Base-by-base conservation (phyloP, 2,888 invertebrate species). In the Caenorhabditis afra region DNA sequence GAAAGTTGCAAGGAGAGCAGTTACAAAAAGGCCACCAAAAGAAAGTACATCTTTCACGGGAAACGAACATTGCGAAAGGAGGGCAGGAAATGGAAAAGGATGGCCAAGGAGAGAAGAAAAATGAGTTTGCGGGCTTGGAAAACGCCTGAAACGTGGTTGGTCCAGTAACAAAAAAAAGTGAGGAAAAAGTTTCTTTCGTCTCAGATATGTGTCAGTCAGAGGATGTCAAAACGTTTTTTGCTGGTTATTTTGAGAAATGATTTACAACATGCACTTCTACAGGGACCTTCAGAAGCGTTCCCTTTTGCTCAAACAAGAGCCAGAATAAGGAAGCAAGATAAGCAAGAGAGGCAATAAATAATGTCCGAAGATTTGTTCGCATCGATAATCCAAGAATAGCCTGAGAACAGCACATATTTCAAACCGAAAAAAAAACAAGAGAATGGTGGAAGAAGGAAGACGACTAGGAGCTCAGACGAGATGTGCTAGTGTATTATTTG, bases 401-500 rank as follows among this genome's bases (percentile, higher is more conserved):
- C 3, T 11, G n/a, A 53, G 37, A 59, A 50, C 58, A 29, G 14
- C 23, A 44, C 35, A 44, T 47, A 73, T 57, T 64, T 64, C 62
- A 41, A 57, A 45, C n/a, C n/a, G n/a, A 12, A 55, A 16, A 55
- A 61, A 61, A 53, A n/a, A 20, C 53, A 47, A n/a, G 7, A 29
- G 3, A 29, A 29, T 7, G 29, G 7, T 3, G 7, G 29, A 3
- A 29, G 29, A 29, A 29, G 29, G 29, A 29, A 53, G 59, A 41
- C 45, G 47, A 44, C 37, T n/a, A n/a, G n/a, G n/a, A n/a, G n/a
- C n/a, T n/a, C n/a, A n/a, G n/a, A 37, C 23, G 14, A 61, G 47
- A 61, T 23, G 52, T 58, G 75, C 47, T n/a, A 66, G 66, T 61
- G 67, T 67, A 67, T 67, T 67, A 67, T 67, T 62, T 41, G 62